Percentiles rank a stretch among this genome's conserved stretches.
Conservation (phyloP, 2,113 vertebrate genomes). For the Pleuronectes platessa region DNA sequence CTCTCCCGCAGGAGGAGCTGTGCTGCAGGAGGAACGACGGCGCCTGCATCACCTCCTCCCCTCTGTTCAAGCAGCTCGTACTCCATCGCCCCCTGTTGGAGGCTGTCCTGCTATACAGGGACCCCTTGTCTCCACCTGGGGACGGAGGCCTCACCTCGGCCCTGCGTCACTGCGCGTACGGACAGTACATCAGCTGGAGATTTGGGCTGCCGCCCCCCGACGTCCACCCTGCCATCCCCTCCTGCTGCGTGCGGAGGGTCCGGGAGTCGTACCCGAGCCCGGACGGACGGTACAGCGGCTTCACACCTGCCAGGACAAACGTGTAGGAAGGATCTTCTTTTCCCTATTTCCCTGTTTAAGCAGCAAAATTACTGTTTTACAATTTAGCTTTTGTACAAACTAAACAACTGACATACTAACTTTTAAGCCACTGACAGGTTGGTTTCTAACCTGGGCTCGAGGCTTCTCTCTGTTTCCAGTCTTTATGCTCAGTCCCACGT, state of each 20-base stretch:
- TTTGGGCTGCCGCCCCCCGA: conserved; percentile 76
- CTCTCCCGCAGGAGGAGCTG: conserved; percentile 77
- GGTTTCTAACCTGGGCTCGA: too few relatives aligned
- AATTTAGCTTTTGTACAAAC: background rate
- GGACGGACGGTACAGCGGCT: conserved; percentile 74
- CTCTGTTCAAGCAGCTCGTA: conserved; percentile 78
- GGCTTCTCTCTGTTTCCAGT: too few relatives aligned
- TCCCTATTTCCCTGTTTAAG: too few relatives aligned
- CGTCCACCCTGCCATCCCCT: conserved; percentile 79
- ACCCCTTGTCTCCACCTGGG: conserved; percentile 73
- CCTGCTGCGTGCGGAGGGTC: conserved; percentile 84
- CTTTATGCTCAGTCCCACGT: too few relatives aligned
- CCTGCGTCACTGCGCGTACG: conserved; percentile 82
- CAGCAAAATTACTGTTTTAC: background rate
- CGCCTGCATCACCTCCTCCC: conserved; percentile 76
- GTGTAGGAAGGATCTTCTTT: too few relatives aligned
- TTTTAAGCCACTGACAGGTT: background rate
- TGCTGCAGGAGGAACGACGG: conserved; percentile 80
- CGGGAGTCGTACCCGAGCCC: conserved; percentile 77
- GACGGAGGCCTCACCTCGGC: background rate
- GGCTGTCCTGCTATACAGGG: conserved; percentile 79
- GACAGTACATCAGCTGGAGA: conserved; percentile 83
- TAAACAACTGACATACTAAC: background rate
- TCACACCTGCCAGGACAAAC: conserved; percentile 16
- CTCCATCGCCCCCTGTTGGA: conserved; percentile 73